Evolutionary conservation across 2,113 vertebrate genomes (phyloP).

Genomic region (Antidorcas marsupialis): DNA sequence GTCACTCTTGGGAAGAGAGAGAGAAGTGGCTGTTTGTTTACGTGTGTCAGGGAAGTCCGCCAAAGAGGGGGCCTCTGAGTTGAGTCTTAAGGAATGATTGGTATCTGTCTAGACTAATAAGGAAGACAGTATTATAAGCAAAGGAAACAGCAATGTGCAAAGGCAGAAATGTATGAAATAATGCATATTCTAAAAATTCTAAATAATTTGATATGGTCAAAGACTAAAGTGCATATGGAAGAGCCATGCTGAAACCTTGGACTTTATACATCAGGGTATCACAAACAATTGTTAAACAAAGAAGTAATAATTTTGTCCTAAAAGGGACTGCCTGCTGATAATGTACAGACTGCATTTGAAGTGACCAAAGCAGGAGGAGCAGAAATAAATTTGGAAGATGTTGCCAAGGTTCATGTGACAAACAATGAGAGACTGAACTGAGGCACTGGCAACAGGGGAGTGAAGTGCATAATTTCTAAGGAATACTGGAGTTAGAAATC

Average conservation of each 20-base stretch:
- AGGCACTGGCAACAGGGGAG: neutral
- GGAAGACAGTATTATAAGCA: neutral
- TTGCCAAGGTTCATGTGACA: neutral
- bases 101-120: neutral
- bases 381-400: neutral
- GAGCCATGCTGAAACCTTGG: neutral
- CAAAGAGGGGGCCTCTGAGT: neutral
- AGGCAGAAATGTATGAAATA: neutral
- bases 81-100: neutral
- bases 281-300: neutral
- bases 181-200: neutral
- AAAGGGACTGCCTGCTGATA: neutral
- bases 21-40: neutral
- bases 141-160: neutral
- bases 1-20: neutral
- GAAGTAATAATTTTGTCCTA: neutral
- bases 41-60: neutral
- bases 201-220: neutral
- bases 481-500: slow-evolving; percentile 36
- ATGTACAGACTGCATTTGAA: neutral
- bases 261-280: neutral
- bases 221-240: neutral
- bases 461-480: slow-evolving; percentile 6
- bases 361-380: neutral
- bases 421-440: neutral